Evolutionary conservation across 2,113 vertebrate species (phyloP).

Genomic region (Gadus chalcogrammus): DNA sequence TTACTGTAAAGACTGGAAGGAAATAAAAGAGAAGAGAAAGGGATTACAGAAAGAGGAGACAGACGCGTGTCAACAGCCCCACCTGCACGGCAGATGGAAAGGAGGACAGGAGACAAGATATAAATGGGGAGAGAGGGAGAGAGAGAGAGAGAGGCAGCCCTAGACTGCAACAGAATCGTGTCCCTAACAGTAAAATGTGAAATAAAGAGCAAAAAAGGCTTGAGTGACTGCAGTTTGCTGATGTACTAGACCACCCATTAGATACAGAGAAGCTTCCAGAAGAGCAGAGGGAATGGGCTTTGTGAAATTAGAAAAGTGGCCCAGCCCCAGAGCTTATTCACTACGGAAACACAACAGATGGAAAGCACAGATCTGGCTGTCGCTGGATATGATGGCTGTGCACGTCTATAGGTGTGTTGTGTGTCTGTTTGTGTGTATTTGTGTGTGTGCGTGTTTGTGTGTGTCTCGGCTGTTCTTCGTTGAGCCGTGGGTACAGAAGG

Average conservation of each 20-base stretch:
- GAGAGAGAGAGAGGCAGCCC: background rate
- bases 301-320: background rate
- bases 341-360: background rate
- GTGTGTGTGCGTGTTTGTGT: background rate
- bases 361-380: background rate
- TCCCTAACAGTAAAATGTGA: background rate
- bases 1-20: constrained; percentile 55
- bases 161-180: background rate
- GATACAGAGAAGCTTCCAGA: constrained; percentile 25
- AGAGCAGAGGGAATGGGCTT: constrained; percentile 9
- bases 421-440: background rate
- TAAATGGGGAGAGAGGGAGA: constrained; percentile 21
- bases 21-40: constrained; percentile 25
- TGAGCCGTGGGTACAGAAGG: no score
- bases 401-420: no score
- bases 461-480: no score
- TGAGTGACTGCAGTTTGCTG: background rate
- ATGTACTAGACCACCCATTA: constrained; percentile 41
- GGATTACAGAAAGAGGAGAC: constrained; percentile 47
- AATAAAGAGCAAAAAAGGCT: background rate
- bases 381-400: background rate
- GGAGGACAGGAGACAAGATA: constrained; percentile 47
- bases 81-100: background rate
- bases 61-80: constrained; percentile 6
- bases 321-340: constrained; percentile 4